phyloP scores from a whole-genome alignment of 1,140 invertebrate species.

The Drosophila ananassae region DNA sequence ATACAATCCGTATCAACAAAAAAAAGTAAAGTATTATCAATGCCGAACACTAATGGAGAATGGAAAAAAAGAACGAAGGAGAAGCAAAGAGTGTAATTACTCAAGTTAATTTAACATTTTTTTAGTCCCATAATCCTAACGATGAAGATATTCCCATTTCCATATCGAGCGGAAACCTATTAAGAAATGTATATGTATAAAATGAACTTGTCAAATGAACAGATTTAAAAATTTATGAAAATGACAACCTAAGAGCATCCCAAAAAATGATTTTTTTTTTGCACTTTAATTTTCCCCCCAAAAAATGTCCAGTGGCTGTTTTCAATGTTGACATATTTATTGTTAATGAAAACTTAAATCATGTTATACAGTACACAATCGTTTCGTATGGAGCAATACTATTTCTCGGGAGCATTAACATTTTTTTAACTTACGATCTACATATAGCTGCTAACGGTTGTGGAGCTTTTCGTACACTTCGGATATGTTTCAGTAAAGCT shows the following conservation, averaged over 20 bases:
- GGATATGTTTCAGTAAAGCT: constrained; percentile 20
- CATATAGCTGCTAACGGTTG: neutral
- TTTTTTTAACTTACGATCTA: constrained; percentile 44
- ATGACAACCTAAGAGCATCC: neutral
- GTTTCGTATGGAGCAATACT: constrained; percentile 54
- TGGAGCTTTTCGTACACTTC: constrained; percentile 10
- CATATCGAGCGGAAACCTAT: neutral
- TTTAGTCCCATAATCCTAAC: neutral
- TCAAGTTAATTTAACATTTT: neutral
- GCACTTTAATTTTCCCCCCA: neutral
- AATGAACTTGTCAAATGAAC: too few species aligned
- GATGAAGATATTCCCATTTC: neutral
- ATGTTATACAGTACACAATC: constrained; percentile 62
- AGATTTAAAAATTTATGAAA: too few species aligned
- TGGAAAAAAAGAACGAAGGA: neutral
- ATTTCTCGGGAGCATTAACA: constrained; percentile 61
- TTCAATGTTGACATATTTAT: constrained; percentile 38
- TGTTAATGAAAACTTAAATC: constrained; percentile 58
- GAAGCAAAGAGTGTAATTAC: neutral
- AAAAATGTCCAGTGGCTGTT: neutral
- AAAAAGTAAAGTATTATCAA: neutral
- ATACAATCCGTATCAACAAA: neutral
- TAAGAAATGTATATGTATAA: too few species aligned
- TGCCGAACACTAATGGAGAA: neutral
- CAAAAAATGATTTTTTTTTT: neutral